phyloP scores from a whole-genome alignment of 2,113 vertebrate genomes.

The Antigone vipio region DNA sequence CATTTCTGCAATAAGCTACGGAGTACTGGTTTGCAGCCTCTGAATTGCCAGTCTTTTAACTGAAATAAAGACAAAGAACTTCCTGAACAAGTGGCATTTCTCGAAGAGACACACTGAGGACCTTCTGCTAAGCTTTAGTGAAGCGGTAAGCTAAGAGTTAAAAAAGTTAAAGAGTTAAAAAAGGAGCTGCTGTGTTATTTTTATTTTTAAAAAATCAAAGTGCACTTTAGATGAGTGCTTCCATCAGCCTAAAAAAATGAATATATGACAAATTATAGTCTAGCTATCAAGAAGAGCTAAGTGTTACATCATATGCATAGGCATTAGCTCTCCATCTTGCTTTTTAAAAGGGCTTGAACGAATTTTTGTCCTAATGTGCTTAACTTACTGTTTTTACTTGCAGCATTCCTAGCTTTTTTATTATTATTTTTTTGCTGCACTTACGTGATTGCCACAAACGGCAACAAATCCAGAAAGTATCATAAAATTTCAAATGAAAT shows the following conservation, averaged over 20 bases:
- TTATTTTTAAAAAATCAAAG: neutral
- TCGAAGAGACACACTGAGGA: neutral
- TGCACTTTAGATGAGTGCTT: neutral
- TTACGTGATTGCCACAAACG: neutral
- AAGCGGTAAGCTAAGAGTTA: neutral
- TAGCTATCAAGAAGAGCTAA: neutral
- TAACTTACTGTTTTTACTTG: neutral
- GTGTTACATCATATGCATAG: neutral
- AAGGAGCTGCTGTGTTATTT: neutral
- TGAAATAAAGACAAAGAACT: neutral
- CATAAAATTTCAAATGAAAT: conserved; percentile 21
- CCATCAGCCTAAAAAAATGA: neutral
- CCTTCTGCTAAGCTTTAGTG: neutral
- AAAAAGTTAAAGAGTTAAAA: neutral
- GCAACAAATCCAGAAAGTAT: conserved; percentile 4
- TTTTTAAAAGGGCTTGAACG: neutral
- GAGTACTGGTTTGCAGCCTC: neutral
- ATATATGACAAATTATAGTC: neutral
- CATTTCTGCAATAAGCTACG: neutral
- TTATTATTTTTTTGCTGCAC: neutral
- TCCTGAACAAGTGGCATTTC: neutral
- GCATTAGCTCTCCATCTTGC: neutral
- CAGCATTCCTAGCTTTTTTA: neutral
- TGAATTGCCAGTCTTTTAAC: neutral
- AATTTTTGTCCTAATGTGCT: neutral